Base-by-base conservation (phyloP, 2,113 vertebrate species). In the Anoura caudifer region DNA sequence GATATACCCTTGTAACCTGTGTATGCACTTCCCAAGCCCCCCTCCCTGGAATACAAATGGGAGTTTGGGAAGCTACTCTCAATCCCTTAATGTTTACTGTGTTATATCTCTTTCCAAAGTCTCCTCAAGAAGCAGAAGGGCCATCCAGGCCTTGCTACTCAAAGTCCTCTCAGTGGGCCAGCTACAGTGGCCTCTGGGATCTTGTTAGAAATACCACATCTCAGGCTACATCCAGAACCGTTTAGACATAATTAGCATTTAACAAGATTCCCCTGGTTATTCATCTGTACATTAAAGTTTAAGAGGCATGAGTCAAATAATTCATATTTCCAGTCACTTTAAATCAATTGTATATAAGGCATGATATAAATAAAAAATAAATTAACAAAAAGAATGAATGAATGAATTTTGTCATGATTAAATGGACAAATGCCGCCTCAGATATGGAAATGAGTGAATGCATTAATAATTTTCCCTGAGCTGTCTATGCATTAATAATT, bases 71-170 rank as follows among this genome's bases (percentile, higher is more conserved):
- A 94, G 59, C 54, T 61, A 31, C 13, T 47, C 9, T 84, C 5
- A 67, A n/a, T 19, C 26, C 13, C 0, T 28, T 19, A n/a, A 16
- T 17, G 4, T 36, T 5, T 15, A n/a, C 0, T 11, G 4, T 4
- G 3, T 54, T 36, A 7, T 3, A 36, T 79, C 10, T 47, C 50
- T 94, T n/a, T 4, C 5, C 26, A 67, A 65, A 65, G 33, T 50
- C 52, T 38, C 15, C 15, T 87, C 26, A 4, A 38, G 24, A n/a
- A 54, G 36, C 33, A 1, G 43, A 5, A 24, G 67, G 65, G 8
- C 28, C 52, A 80, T 6, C 0, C 0, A 12, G 33, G 14, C 3
- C 24, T 92, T 56, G 15, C 22, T 70, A 12, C 1, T 73, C 28
- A 38, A 41, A 81, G 24, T 45, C 11, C 43, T 11, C 22, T 26